phyloP scores from a whole-genome alignment of 1,140 invertebrate genomes.

The Spodoptera litura region DNA sequence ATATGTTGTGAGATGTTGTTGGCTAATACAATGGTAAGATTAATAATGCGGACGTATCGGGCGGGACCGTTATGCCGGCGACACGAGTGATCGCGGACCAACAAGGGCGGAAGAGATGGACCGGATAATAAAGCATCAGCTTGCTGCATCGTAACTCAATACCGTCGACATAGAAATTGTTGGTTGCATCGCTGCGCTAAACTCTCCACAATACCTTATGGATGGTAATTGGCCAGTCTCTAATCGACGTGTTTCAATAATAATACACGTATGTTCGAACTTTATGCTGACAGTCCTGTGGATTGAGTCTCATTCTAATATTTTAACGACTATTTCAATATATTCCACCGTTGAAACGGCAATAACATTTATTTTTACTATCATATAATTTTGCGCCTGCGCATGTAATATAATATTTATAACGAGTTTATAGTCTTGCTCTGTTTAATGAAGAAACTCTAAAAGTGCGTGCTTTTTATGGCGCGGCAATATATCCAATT shows the following conservation, averaged over 20 bases:
- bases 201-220: slow-evolving; percentile 63
- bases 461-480: too few relatives aligned
- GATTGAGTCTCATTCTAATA: slow-evolving; percentile 45
- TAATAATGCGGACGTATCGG: slow-evolving; percentile 79
- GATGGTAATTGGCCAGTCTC: slow-evolving; percentile 70
- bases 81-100: slow-evolving; percentile 76
- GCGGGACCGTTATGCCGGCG: slow-evolving; percentile 72
- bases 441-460: too few relatives aligned
- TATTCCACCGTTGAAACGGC: background rate
- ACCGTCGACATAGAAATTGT: slow-evolving; percentile 78
- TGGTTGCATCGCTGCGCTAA: slow-evolving; percentile 68
- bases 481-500: too few relatives aligned
- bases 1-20: slow-evolving; percentile 73
- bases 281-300: slow-evolving; percentile 55
- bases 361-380: slow-evolving; percentile 19
- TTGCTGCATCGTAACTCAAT: slow-evolving; percentile 76
- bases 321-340: slow-evolving; percentile 20
- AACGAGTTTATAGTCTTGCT: background rate
- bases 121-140: slow-evolving; percentile 82
- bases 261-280: slow-evolving; percentile 58
- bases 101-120: slow-evolving; percentile 83
- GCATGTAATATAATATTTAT: background rate
- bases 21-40: slow-evolving; percentile 83
- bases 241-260: slow-evolving; percentile 72
- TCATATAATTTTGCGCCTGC: slow-evolving; percentile 10